Percentiles rank a stretch among this genome's conserved stretches.
These are phyloP conservation scores for Zele albiditarsus DNA, from an alignment of 2,888 invertebrate genomes.

Conservation along the genomic window DNA sequence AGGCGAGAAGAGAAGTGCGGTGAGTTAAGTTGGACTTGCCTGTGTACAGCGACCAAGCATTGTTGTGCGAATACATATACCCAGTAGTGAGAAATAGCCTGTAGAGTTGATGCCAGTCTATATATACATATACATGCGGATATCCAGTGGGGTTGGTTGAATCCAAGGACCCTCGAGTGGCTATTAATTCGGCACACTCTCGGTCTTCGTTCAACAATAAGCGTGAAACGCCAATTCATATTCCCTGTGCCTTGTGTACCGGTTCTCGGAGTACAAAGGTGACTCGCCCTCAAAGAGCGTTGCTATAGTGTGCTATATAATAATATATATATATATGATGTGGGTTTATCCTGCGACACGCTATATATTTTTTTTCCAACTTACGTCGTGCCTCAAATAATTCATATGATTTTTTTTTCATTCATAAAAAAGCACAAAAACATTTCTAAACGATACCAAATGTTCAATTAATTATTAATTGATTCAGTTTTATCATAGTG, in stretches of 20 bases:
- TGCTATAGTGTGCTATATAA: not conserved
- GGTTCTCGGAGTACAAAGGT: constrained; percentile 62
- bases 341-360: constrained; percentile 18
- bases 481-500: not conserved
- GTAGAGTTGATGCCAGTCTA: constrained; percentile 11
- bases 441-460: not conserved
- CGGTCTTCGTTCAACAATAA: constrained; percentile 65
- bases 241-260: constrained; percentile 61
- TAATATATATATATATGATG: not conserved
- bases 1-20: constrained; percentile 2
- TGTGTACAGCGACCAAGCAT: constrained; percentile 20
- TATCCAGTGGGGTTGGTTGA: constrained; percentile 49
- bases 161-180: constrained; percentile 64
- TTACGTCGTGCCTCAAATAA: not conserved
- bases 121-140: constrained; percentile 10
- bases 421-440: not conserved
- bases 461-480: not conserved
- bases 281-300: constrained; percentile 44
- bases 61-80: constrained; percentile 32
- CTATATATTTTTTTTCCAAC: constrained; percentile 3
- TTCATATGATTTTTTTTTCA: not conserved
- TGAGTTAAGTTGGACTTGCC: not conserved
- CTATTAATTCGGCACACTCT: constrained; percentile 69
- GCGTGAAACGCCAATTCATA: constrained; percentile 71
- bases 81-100: constrained; percentile 40